Evolutionary conservation across 2,888 invertebrate genomes (phyloP).

Genomic region (Cheiracanthium punctorium): DNA sequence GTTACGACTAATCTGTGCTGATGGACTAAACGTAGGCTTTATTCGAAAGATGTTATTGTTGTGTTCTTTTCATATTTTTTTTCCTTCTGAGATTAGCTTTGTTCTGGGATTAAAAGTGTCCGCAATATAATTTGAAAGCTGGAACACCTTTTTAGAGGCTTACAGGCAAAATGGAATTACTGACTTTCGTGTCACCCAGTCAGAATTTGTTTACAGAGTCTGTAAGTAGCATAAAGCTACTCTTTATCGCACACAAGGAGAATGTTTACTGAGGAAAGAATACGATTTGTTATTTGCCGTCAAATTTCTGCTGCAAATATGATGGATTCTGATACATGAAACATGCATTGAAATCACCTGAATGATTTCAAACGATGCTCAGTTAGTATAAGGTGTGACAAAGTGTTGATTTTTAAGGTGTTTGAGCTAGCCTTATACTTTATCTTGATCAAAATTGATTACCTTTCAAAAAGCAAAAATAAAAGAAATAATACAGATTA

Average conservation of each 20-base stretch:
- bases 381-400: not conserved
- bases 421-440: too few relatives aligned
- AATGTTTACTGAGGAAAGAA: not conserved
- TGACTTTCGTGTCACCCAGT: constrained; percentile 34
- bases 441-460: too few relatives aligned
- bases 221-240: not conserved
- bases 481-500: too few relatives aligned
- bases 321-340: not conserved
- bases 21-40: constrained; percentile 63
- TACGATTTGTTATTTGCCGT: not conserved
- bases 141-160: constrained; percentile 19
- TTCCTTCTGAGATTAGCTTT: constrained; percentile 3
- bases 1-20: constrained; percentile 51
- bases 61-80: not conserved
- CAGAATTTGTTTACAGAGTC: constrained; percentile 46
- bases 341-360: not conserved
- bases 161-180: not conserved
- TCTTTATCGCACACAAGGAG: not conserved
- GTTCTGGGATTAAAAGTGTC: constrained; percentile 14
- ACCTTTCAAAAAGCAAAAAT: too few relatives aligned
- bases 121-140: constrained; percentile 10
- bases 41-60: constrained; percentile 20
- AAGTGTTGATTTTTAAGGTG: too few relatives aligned
- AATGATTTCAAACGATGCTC: not conserved
- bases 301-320: not conserved